Percentiles rank a stretch among this genome's conserved stretches.
Evolutionary conservation across 2,797 vertebrate species (phyloP).

Genomic region (Macropus fuliginosus): DNA sequence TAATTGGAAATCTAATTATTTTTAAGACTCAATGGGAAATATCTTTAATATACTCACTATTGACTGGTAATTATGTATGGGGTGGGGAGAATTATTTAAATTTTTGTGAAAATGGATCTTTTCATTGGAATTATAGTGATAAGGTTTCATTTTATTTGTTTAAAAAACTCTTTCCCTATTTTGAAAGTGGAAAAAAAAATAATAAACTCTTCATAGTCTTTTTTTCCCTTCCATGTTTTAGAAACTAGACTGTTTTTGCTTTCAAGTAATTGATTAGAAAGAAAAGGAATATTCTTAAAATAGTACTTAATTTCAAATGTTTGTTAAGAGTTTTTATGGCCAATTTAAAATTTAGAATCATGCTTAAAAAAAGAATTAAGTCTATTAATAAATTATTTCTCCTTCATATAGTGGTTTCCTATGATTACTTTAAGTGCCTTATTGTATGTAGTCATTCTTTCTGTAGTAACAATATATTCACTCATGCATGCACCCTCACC

Average conservation of each 20-base stretch:
- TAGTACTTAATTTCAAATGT: constrained; percentile 60
- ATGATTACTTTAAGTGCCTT: constrained; percentile 64
- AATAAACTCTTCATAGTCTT: background rate
- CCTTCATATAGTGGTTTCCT: constrained; percentile 62
- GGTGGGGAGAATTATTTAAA: constrained; percentile 36
- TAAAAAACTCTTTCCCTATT: background rate
- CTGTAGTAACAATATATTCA: background rate
- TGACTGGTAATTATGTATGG: constrained; percentile 1
- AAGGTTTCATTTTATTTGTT: background rate
- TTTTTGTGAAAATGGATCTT: constrained; percentile 10
- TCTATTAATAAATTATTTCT: constrained; percentile 51
- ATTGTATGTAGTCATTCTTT: constrained; percentile 61
- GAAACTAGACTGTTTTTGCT: constrained; percentile 59
- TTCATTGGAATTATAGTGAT: constrained; percentile 19
- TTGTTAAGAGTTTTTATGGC: constrained; percentile 70
- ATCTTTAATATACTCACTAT: constrained; percentile 41
- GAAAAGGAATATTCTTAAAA: constrained; percentile 73
- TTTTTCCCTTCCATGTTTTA: constrained; percentile 24
- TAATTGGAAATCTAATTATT: constrained; percentile 18
- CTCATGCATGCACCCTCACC: no score
- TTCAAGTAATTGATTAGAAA: constrained; percentile 69
- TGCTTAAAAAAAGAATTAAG: constrained; percentile 52
- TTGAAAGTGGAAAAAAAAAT: background rate
- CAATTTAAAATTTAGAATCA: constrained; percentile 75
- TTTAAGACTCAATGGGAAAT: constrained; percentile 17